Percentiles rank a stretch among this genome's conserved stretches.
Evolutionary conservation across 2,888 invertebrate genomes (phyloP).

Genomic region (Lasioglossum malachurum): DNA sequence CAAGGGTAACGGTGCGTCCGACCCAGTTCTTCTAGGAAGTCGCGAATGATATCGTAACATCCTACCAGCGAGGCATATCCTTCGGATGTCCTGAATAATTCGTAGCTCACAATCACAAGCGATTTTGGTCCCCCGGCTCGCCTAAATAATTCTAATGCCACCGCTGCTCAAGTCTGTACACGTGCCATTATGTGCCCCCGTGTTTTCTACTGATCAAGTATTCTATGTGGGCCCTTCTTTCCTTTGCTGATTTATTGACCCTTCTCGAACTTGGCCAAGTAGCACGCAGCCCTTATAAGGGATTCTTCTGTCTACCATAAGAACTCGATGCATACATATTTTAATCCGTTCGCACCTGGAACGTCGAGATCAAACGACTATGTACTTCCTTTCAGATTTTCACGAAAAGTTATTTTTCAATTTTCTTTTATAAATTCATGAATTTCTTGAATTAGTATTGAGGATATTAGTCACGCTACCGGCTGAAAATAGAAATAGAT

Average conservation of each 20-base stretch:
- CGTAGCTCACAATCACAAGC: slow-evolving; percentile 61
- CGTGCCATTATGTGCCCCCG: slow-evolving; percentile 62
- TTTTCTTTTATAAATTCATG: too few species aligned
- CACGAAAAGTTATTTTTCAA: too few species aligned
- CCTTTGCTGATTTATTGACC: slow-evolving; percentile 52
- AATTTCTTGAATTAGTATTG: not conserved
- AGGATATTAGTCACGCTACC: not conserved
- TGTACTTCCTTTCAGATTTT: too few species aligned
- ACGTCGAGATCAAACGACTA: too few species aligned
- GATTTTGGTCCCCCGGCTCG: slow-evolving; percentile 9
- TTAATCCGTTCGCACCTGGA: not conserved
- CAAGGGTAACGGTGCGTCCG: slow-evolving; percentile 40
- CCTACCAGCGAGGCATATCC: slow-evolving; percentile 47
- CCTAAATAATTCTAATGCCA: slow-evolving; percentile 68
- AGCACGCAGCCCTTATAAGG: slow-evolving; percentile 51
- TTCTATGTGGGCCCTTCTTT: slow-evolving; percentile 58
- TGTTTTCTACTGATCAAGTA: slow-evolving; percentile 69
- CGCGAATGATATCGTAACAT: slow-evolving; percentile 47
- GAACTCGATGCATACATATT: not conserved
- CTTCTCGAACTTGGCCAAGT: slow-evolving; percentile 46
- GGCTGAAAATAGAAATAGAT: not conserved
- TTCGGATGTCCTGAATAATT: slow-evolving; percentile 52
- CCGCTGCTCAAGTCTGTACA: slow-evolving; percentile 47
- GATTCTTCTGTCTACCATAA: slow-evolving; percentile 12
- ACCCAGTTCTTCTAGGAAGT: slow-evolving; percentile 56